Conservation (phyloP, 2,797 vertebrate species). For the Eurystomus glaucurus region DNA sequence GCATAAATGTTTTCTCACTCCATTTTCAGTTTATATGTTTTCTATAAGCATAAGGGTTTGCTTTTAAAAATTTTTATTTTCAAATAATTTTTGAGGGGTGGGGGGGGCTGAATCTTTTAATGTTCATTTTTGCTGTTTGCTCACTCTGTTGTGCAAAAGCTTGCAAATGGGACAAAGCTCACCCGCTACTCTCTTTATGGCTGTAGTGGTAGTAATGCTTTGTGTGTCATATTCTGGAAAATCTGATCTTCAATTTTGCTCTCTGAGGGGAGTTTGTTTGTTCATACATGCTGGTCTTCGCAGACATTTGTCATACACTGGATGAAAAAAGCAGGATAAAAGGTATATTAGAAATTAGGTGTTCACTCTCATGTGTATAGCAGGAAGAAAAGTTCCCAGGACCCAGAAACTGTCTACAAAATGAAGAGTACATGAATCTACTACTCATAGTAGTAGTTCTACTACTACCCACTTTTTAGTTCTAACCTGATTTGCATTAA, state of each 20-base stretch:
- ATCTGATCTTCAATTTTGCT: not conserved
- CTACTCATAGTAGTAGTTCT: not conserved
- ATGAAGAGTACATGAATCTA: not conserved
- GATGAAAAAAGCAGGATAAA: not conserved
- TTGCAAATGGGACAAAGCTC: not conserved
- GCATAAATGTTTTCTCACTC: not conserved
- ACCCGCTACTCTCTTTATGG: not conserved
- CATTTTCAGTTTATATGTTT: not conserved
- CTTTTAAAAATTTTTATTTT: not conserved
- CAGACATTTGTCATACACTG: not conserved
- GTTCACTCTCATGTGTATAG: not conserved
- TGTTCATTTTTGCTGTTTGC: not conserved
- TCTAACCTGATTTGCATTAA: not conserved
- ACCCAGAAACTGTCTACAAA: not conserved
- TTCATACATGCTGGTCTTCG: not conserved
- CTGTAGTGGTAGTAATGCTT: not conserved
- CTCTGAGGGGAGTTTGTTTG: not conserved
- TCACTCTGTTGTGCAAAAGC: not conserved
- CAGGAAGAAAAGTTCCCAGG: not conserved
- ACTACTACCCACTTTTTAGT: not conserved
- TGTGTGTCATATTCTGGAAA: not conserved
- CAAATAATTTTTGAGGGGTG: not conserved
- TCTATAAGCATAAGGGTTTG: not conserved
- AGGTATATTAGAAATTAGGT: not conserved
- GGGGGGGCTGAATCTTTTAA: not conserved